A percentile compares a stretch with the other conserved stretches of the same genome.
Conservation (phyloP, 2,113 vertebrate species). For the Ariopsis seemanni region DNA sequence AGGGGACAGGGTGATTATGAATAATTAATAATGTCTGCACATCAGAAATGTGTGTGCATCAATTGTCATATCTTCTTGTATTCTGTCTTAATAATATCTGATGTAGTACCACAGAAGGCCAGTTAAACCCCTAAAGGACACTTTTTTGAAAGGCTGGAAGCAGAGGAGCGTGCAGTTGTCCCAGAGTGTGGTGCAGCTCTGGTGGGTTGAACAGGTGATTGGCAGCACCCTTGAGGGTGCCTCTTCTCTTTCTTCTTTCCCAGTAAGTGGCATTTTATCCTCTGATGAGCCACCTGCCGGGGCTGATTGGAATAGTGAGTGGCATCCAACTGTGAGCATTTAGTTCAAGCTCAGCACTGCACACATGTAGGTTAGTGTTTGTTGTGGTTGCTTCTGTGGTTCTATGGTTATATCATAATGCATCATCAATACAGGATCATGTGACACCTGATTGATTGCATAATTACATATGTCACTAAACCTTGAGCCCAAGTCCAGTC, state of each 20-base stretch:
- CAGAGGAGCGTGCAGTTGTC: neutral
- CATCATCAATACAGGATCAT: neutral
- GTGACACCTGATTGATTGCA: neutral
- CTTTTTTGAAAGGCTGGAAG: conserved; percentile 31
- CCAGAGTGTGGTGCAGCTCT: neutral
- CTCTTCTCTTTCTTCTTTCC: neutral
- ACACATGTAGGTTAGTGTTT: neutral
- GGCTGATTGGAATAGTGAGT: conserved; percentile 12
- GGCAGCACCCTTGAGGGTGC: conserved; percentile 22
- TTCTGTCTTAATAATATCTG: neutral
- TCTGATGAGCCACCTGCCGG: conserved; percentile 24
- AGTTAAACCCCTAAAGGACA: neutral
- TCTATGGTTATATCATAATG: neutral
- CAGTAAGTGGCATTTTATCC: conserved; percentile 23
- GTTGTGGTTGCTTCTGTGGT: conserved; percentile 2
- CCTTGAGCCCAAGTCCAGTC: too few species aligned
- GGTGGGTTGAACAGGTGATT: conserved; percentile 18
- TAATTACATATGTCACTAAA: neutral
- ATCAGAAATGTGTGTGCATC: neutral
- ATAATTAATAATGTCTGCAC: neutral
- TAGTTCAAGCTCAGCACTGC: neutral
- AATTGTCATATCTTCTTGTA: neutral
- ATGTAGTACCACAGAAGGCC: neutral
- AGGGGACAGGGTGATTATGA: neutral
- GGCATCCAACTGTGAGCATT: conserved; percentile 60